Conservation (phyloP, 2,888 invertebrate genomes). For the Dryobotodes eremita region DNA sequence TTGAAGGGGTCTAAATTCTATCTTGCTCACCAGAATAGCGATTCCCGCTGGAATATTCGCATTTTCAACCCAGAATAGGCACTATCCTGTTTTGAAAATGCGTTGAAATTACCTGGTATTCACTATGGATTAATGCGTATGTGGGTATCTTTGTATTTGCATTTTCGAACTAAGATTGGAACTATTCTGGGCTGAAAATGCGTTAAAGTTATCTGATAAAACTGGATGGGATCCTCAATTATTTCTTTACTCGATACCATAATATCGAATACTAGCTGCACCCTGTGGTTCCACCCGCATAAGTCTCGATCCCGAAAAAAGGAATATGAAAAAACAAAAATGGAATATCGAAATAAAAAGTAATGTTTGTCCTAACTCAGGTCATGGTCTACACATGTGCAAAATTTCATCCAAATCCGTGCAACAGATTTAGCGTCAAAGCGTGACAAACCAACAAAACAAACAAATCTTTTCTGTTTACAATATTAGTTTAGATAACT, state of each 20-base stretch:
- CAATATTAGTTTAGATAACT: neutral
- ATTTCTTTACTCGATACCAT: neutral
- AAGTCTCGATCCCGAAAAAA: too few relatives aligned
- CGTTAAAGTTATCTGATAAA: neutral
- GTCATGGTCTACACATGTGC: too few relatives aligned
- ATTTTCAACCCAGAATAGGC: constrained; percentile 3
- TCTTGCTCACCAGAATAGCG: constrained; percentile 6
- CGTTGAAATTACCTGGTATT: neutral
- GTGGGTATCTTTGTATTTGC: too few relatives aligned
- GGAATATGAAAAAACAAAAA: too few relatives aligned
- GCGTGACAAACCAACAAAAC: too few relatives aligned
- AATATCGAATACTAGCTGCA: neutral
- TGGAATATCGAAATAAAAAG: too few relatives aligned
- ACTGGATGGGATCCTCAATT: neutral
- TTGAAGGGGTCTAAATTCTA: constrained; percentile 33
- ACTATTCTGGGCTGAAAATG: neutral
- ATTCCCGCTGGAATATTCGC: constrained; percentile 22
- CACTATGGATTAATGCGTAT: neutral
- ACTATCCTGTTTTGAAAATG: neutral
- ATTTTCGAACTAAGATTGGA: neutral
- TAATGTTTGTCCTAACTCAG: too few relatives aligned
- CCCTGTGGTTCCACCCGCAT: too few relatives aligned
- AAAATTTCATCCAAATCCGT: too few relatives aligned
- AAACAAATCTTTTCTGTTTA: too few relatives aligned
- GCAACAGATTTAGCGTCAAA: too few relatives aligned